Conservation (phyloP, 2,888 invertebrate genomes). For the Campaea margaritaria region DNA sequence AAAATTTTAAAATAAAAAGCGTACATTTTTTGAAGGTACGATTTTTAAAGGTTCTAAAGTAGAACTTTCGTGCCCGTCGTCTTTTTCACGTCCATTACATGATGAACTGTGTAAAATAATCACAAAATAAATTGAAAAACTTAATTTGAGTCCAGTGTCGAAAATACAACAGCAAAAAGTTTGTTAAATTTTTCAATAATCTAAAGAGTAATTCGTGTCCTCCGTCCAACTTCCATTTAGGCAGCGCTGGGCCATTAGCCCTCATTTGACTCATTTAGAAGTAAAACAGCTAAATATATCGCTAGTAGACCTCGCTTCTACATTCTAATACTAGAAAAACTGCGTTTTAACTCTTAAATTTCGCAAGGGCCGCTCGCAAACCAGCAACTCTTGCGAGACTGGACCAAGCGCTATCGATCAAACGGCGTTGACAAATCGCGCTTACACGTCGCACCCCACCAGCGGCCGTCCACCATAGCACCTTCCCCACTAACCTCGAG, state of each 20-base stretch:
- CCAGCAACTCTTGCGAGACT: constrained; percentile 16
- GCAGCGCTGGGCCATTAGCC: constrained; percentile 30
- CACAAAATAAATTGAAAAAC: neutral
- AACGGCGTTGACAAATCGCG: constrained; percentile 54
- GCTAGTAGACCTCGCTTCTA: constrained; percentile 31
- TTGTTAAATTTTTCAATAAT: constrained; percentile 9
- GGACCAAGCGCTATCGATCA: constrained; percentile 51
- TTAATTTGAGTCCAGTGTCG: neutral
- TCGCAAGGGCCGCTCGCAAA: constrained; percentile 30
- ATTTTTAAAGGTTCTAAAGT: too few relatives aligned
- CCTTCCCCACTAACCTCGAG: constrained; percentile 66
- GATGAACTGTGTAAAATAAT: too few relatives aligned
- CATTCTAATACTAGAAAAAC: constrained; percentile 37
- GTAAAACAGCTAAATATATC: constrained; percentile 25
- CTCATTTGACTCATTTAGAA: constrained; percentile 35
- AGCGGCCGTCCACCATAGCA: constrained; percentile 52
- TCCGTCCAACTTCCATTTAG: constrained; percentile 22
- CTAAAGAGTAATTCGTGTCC: constrained; percentile 1
- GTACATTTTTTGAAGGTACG: too few relatives aligned
- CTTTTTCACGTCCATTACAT: too few relatives aligned
- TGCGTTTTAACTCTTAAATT: constrained; percentile 27
- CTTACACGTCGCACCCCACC: constrained; percentile 59
- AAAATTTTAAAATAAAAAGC: too few relatives aligned
- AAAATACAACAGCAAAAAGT: constrained; percentile 4
- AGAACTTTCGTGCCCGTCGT: too few relatives aligned